These are phyloP conservation scores for Philonicus albiceps DNA, from an alignment of 2,888 invertebrate species.

Conservation along the genomic window DNA sequence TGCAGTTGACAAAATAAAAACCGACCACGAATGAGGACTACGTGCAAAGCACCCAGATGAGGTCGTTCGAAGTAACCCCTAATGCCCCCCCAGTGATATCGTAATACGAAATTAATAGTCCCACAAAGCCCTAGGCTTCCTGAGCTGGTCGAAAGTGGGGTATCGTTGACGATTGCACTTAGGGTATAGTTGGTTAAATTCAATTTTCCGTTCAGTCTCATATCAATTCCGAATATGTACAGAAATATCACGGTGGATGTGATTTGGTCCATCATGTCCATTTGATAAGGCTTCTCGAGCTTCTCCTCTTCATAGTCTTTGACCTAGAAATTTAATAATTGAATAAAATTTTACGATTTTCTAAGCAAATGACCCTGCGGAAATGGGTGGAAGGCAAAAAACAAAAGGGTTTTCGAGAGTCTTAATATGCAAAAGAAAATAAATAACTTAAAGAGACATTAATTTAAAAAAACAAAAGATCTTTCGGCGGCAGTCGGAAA, in stretches of 20 bases:
- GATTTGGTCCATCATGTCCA: background rate
- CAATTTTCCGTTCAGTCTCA: constrained; percentile 22
- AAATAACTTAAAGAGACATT: too few relatives aligned
- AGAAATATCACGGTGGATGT: background rate
- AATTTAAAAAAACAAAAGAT: too few relatives aligned
- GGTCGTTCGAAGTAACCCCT: background rate
- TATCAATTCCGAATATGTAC: constrained; percentile 10
- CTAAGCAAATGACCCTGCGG: background rate
- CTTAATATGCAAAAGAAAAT: background rate
- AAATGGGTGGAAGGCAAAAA: background rate
- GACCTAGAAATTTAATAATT: constrained; percentile 7
- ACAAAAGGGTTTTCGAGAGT: background rate
- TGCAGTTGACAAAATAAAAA: constrained; percentile 20
- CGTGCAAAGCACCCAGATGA: constrained; percentile 28
- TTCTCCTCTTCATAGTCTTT: background rate
- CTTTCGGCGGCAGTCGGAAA: too few relatives aligned
- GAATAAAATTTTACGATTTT: constrained; percentile 35
- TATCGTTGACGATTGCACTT: background rate
- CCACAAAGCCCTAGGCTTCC: background rate
- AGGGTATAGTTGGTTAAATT: background rate
- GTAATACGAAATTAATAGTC: constrained; percentile 28
- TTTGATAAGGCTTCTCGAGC: background rate
- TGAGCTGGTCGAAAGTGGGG: background rate
- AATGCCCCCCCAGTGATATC: constrained; percentile 10
- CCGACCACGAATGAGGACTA: background rate